These are phyloP conservation scores for Caenorhabditis virilis DNA, from an alignment of 2,888 invertebrate species.

Conservation along the genomic window DNA sequence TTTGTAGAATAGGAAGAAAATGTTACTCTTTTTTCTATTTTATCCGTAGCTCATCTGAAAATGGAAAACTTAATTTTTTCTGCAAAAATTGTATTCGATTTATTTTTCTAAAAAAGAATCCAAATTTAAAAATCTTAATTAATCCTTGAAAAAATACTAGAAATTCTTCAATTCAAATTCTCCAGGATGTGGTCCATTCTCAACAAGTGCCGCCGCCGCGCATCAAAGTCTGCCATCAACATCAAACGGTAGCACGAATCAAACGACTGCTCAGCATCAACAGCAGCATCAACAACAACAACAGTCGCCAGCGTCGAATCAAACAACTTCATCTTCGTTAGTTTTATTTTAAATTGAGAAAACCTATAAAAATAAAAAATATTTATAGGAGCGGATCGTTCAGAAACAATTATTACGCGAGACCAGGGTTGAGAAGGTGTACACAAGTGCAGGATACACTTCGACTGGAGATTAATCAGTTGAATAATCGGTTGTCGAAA, in stretches of 20 bases:
- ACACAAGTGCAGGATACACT: conserved; percentile 71
- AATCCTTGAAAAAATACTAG: not conserved
- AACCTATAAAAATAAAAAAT: too few relatives aligned
- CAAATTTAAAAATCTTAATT: not conserved
- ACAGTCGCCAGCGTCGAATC: not conserved
- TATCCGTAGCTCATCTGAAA: too few relatives aligned
- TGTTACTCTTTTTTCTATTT: too few relatives aligned
- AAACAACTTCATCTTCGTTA: conserved; percentile 1
- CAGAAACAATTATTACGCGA: conserved; percentile 52
- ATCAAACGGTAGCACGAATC: conserved; percentile 48
- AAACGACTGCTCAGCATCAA: conserved; percentile 18
- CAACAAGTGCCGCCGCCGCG: conserved; percentile 51
- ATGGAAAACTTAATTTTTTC: too few relatives aligned
- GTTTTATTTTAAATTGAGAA: too few relatives aligned
- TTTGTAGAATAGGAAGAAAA: too few relatives aligned
- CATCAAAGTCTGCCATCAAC: conserved; percentile 53
- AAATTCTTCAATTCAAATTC: not conserved
- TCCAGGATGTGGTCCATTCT: conserved; percentile 42
- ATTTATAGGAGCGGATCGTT: conserved; percentile 52
- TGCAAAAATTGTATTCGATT: too few relatives aligned
- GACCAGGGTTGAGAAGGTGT: conserved; percentile 64
- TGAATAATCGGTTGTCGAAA: conserved; percentile 75
- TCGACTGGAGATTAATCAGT: conserved; percentile 77
- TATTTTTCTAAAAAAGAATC: not conserved
- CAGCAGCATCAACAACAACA: conserved; percentile 12